These are phyloP conservation scores for Rhynchotus rufescens DNA, from an alignment of 2,797 vertebrate genomes.

Conservation along the genomic window DNA sequence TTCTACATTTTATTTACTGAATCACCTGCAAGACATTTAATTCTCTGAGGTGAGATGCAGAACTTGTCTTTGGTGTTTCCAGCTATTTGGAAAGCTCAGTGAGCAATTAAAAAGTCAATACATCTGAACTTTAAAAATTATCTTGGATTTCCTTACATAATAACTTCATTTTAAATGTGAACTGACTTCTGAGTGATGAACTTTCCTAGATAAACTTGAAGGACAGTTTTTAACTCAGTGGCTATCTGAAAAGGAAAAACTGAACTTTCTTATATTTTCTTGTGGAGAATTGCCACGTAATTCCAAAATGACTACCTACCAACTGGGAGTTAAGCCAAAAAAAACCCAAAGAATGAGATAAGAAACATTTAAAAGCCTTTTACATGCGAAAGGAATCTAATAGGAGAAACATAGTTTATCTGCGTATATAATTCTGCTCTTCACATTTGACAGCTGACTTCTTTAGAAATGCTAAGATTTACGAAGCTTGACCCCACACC, in stretches of 20 bases:
- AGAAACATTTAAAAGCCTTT: constrained; percentile 10
- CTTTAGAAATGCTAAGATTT: background rate
- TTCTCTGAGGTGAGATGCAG: background rate
- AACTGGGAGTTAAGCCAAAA: background rate
- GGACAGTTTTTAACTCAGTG: constrained; percentile 13
- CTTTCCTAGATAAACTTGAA: constrained; percentile 23
- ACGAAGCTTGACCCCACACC: accelerated
- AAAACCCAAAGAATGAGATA: background rate
- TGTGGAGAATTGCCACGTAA: background rate
- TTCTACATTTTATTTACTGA: background rate
- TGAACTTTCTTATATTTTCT: constrained; percentile 14
- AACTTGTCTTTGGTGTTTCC: background rate
- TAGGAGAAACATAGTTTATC: background rate
- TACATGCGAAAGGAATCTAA: background rate
- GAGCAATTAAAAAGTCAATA: constrained; percentile 8
- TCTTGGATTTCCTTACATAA: constrained; percentile 42
- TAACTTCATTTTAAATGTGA: constrained; percentile 37
- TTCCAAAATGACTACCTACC: constrained; percentile 31
- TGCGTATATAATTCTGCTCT: background rate
- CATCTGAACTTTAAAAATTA: constrained; percentile 27
- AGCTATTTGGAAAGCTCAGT: background rate
- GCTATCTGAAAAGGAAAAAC: constrained; percentile 14
- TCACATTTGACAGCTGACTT: background rate
- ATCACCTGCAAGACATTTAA: background rate
- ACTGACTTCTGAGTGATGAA: constrained; percentile 32